Base-by-base conservation (phyloP, 1,140 invertebrate genomes). In the Leptonema lineaticorne region DNA sequence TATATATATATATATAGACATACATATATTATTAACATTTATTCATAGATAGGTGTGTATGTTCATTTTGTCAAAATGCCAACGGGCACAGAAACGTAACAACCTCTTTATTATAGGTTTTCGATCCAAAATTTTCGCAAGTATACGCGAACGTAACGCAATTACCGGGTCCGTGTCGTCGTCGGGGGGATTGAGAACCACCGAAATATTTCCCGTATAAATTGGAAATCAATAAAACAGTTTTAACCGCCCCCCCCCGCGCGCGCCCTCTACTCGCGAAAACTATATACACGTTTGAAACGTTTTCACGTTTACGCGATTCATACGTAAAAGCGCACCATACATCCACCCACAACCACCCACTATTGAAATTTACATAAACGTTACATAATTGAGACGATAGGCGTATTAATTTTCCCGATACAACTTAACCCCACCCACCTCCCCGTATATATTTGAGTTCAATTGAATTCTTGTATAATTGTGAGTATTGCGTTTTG, bases 361-460 rank as follows among this genome's bases (percentile, higher is more conserved):
- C n/a, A n/a, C n/a, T n/a, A n/a, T n/a, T n/a, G n/a, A n/a, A 53
- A 53, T 53, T 53, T 53, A 22, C 50, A 53, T 53, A 53, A 53
- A 53, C 50, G 50, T 11, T 53, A 53, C 50, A 53, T 53, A 53
- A 53, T 53, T 53, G 50, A 2, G 22, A 53, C 24, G 50, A 53
- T 53, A 20, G 27, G 27, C 22, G 20, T 53, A 11, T 26, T n/a
- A n/a, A n/a, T n/a, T n/a, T n/a, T n/a, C n/a, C n/a, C n/a, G n/a
- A n/a, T n/a, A n/a, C n/a, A n/a, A n/a, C n/a, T n/a, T n/a, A n/a
- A n/a, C n/a, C n/a, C n/a, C n/a, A n/a, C n/a, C n/a, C n/a, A n/a
- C n/a, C n/a, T n/a, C n/a, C n/a, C n/a, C n/a, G n/a, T n/a, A n/a
- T n/a, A n/a, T n/a, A n/a, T n/a, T n/a, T n/a, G n/a, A n/a, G n/a